phyloP scores from a whole-genome alignment of 2,113 vertebrate genomes.

The Strix uralensis region DNA sequence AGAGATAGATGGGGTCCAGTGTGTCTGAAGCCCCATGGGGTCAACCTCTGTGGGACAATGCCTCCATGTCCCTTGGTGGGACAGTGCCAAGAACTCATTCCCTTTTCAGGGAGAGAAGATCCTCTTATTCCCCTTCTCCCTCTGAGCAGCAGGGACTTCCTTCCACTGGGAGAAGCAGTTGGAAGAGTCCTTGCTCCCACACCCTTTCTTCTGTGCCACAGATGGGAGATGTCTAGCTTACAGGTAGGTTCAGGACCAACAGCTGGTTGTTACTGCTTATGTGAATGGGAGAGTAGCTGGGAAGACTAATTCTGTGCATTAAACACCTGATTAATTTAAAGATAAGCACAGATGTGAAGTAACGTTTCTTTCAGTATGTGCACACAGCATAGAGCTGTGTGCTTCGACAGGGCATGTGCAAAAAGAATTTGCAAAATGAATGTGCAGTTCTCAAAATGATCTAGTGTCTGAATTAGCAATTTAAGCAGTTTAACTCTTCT shows the following conservation, averaged over 20 bases:
- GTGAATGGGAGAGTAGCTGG: not conserved
- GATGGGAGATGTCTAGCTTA: no score
- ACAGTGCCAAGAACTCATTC: not conserved
- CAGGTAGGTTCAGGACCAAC: not conserved
- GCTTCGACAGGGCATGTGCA: not conserved
- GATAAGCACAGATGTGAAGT: not conserved
- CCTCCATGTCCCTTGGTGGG: not conserved
- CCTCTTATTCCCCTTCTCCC: not conserved
- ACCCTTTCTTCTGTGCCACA: not conserved
- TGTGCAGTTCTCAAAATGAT: not conserved
- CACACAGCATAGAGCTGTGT: accelerated
- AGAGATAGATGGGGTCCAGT: not conserved
- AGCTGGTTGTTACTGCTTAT: not conserved
- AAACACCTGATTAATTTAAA: not conserved
- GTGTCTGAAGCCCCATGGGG: accelerated
- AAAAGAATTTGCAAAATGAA: not conserved
- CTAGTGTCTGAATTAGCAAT: not conserved
- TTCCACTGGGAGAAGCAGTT: not conserved
- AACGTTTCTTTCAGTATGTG: not conserved
- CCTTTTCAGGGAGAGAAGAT: not conserved
- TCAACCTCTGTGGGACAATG: not conserved
- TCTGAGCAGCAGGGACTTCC: not conserved
- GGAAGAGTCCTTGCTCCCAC: not conserved
- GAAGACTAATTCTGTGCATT: not conserved
- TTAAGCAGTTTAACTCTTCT: not conserved